Evolutionary conservation across 2,113 vertebrate species (phyloP).

Genomic region (Malurus alboscapulatus): DNA sequence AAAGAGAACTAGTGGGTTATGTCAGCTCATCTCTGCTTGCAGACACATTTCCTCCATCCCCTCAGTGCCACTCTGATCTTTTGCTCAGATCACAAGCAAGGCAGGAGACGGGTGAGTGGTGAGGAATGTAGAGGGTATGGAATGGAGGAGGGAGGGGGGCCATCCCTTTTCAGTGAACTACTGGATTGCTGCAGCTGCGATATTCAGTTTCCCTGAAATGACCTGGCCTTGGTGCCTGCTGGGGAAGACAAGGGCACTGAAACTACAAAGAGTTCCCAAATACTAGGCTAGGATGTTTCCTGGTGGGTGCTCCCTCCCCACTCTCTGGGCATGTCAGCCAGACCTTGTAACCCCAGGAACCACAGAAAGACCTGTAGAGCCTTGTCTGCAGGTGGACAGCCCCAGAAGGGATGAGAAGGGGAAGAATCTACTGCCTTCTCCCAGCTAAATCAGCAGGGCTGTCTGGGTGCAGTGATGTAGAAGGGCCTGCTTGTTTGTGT

Average conservation of each 20-base stretch:
- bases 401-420: background rate
- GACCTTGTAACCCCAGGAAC: background rate
- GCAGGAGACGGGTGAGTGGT: rapidly evolving
- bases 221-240: background rate
- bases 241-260: background rate
- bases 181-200: rapidly evolving
- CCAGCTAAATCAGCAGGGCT: background rate
- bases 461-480: rapidly evolving
- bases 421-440: background rate
- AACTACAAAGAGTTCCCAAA: background rate
- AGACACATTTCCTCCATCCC: background rate
- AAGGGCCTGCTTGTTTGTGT: background rate
- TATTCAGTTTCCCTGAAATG: background rate
- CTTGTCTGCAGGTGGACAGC: background rate
- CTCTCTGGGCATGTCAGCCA: rapidly evolving
- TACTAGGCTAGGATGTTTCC: background rate
- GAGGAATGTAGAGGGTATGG: background rate
- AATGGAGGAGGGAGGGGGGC: background rate
- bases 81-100: background rate
- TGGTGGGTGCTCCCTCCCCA: rapidly evolving
- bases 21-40: rapidly evolving
- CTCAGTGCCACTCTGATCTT: background rate
- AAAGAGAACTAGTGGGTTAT: background rate
- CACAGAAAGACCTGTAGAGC: background rate
- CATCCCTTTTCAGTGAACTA: background rate